These are phyloP conservation scores for Hyppa rectilinea DNA, from an alignment of 2,888 invertebrate genomes.

Conservation along the genomic window DNA sequence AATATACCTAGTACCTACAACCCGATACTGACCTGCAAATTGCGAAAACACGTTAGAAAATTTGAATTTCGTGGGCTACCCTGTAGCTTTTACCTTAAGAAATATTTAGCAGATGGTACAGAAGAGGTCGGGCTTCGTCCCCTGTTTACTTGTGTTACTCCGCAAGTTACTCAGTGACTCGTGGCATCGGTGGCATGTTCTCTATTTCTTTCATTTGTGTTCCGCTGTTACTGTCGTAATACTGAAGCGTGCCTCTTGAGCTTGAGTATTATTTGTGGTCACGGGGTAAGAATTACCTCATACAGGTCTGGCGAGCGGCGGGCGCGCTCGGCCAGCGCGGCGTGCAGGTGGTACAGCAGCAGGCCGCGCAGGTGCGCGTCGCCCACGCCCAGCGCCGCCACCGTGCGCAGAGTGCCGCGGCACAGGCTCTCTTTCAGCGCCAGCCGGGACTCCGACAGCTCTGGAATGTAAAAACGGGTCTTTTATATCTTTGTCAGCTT, in stretches of 20 bases:
- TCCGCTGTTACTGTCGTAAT: neutral
- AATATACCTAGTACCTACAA: too few relatives aligned
- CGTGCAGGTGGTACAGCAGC: conserved; percentile 89
- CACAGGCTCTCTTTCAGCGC: conserved; percentile 91
- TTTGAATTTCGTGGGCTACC: too few relatives aligned
- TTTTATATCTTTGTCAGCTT: neutral
- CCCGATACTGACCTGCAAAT: too few relatives aligned
- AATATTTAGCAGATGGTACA: neutral
- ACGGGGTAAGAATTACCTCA: conserved; percentile 74
- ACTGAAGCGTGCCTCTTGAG: neutral
- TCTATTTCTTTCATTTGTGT: neutral
- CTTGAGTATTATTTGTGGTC: neutral
- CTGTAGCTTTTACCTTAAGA: too few relatives aligned
- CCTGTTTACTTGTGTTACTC: too few relatives aligned
- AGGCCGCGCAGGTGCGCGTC: conserved; percentile 88
- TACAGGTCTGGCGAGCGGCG: conserved; percentile 85
- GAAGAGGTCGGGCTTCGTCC: neutral
- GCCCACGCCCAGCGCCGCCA: conserved; percentile 91
- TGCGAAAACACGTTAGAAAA: too few relatives aligned
- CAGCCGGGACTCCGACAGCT: conserved; percentile 91
- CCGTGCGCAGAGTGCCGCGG: conserved; percentile 90
- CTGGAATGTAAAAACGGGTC: conserved; percentile 76
- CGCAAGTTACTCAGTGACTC: too few relatives aligned
- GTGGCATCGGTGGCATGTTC: neutral
- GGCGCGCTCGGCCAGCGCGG: conserved; percentile 88